Conservation (phyloP, 2,113 vertebrate genomes). For the Bathybates hornii region DNA sequence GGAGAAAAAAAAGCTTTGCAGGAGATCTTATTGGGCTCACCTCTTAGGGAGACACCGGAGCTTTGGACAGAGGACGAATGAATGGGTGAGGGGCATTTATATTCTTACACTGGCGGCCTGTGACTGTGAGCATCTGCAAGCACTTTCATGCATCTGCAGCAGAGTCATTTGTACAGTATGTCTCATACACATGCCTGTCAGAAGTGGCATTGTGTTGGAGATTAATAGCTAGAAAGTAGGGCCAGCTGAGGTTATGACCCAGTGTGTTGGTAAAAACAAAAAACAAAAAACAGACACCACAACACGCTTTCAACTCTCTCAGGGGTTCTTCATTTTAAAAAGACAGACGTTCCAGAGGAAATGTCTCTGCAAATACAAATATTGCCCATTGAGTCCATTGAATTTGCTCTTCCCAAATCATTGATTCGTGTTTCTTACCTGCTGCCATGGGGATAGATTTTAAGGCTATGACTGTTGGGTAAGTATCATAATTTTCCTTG, state of each 20-base stretch:
- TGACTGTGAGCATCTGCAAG: neutral
- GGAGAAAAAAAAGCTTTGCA: neutral
- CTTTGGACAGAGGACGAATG: neutral
- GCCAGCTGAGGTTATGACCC: neutral
- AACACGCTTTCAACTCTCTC: neutral
- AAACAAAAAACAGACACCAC: fast-evolving
- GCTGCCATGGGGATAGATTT: neutral
- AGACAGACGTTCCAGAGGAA: neutral
- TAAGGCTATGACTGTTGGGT: neutral
- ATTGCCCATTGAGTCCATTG: neutral
- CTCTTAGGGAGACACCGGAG: neutral
- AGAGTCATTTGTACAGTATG: neutral
- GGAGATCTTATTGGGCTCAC: neutral
- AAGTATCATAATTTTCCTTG: neutral
- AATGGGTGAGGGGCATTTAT: neutral
- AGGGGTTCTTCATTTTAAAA: neutral
- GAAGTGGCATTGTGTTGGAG: neutral
- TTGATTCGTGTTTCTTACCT: neutral
- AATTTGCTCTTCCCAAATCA: neutral
- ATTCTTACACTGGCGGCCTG: neutral
- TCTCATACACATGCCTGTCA: neutral
- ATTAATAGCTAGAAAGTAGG: neutral
- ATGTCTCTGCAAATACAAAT: neutral
- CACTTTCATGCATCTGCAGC: neutral
- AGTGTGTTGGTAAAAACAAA: neutral